phyloP scores from a whole-genome alignment of 2,797 vertebrate species.

The Petrocephalus sullivani region DNA sequence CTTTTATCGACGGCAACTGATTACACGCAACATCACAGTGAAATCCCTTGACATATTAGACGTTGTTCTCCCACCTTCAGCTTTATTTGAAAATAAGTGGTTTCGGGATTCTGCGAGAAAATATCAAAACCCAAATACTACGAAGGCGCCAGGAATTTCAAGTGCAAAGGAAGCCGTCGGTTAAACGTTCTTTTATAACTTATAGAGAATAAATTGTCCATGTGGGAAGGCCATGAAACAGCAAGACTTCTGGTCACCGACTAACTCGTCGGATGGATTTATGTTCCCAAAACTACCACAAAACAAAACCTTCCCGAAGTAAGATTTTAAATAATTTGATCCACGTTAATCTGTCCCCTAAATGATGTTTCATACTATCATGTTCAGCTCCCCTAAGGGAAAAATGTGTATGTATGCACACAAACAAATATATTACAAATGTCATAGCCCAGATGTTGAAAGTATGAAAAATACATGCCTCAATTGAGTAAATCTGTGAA shows the following conservation, averaged over 20 bases:
- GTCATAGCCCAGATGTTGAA: background rate
- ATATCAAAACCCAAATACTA: background rate
- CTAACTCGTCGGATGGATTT: background rate
- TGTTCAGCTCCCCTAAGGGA: background rate
- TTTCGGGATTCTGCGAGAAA: background rate
- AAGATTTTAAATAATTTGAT: background rate
- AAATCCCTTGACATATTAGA: background rate
- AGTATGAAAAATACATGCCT: constrained; percentile 2
- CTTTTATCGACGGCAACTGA: background rate
- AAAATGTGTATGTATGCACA: background rate
- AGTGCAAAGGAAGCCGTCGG: background rate
- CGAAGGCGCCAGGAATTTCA: background rate
- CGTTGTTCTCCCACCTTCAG: background rate
- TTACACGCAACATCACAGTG: background rate
- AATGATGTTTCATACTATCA: background rate
- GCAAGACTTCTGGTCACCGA: background rate
- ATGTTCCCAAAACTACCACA: background rate
- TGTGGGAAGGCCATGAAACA: background rate
- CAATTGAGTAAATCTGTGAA: background rate
- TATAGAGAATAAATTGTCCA: background rate
- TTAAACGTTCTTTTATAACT: background rate
- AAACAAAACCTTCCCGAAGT: background rate
- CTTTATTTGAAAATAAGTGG: background rate
- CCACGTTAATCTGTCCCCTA: background rate
- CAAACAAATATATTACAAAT: background rate